phyloP scores from a whole-genome alignment of 2,888 invertebrate species.

The Sarcophaga variegata region DNA sequence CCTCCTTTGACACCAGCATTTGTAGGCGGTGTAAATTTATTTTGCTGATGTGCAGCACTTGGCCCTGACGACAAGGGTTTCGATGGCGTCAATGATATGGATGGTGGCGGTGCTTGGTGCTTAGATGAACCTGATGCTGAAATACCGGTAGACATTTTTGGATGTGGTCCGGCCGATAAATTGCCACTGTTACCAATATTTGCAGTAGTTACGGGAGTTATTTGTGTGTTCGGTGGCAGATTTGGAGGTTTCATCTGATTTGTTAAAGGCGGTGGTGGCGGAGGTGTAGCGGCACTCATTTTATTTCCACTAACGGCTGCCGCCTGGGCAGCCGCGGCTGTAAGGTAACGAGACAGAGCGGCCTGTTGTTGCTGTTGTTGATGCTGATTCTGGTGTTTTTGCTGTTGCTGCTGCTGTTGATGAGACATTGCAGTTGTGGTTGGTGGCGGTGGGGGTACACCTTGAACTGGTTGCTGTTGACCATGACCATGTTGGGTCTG shows the following conservation, averaged over 20 bases:
- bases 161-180: conserved; percentile 51
- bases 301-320: conserved; percentile 64
- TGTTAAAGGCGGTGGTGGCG: conserved; percentile 71
- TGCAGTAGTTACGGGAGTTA: conserved; percentile 72
- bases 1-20: conserved; percentile 70
- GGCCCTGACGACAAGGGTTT: conserved; percentile 71
- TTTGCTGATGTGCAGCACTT: conserved; percentile 73
- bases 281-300: conserved; percentile 69
- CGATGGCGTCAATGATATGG: conserved; percentile 73
- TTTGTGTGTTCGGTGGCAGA: conserved; percentile 75
- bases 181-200: conserved; percentile 45
- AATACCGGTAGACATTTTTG: conserved; percentile 52
- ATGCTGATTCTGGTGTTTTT: conserved; percentile 73
- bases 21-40: conserved; percentile 69
- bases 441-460: conserved; percentile 71
- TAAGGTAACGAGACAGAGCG: conserved; percentile 73
- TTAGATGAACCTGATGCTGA: conserved; percentile 49
- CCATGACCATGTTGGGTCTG: conserved; percentile 69
- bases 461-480: conserved; percentile 67
- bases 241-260: conserved; percentile 75
- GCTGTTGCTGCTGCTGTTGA: conserved; percentile 70
- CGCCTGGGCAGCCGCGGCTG: conserved; percentile 70
- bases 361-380: conserved; percentile 74
- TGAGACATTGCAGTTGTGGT: conserved; percentile 70
- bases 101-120: conserved; percentile 67